Evolutionary conservation across 2,888 invertebrate genomes (phyloP), one percentile per base, ranked within the genome.

Genomic region (Pelosia muscerda): DNA sequence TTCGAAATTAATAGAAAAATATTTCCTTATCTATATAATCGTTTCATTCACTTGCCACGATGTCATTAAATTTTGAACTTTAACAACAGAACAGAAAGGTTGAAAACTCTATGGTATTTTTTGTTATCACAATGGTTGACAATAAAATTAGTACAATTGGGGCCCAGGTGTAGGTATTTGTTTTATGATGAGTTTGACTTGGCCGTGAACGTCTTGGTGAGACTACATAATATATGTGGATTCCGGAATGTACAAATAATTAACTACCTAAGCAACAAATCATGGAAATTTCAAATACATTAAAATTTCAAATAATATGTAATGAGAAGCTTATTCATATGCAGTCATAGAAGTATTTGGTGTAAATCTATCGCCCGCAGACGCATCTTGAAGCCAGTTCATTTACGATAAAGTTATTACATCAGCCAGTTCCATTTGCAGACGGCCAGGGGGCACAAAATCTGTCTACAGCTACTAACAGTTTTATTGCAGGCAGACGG

Each of bases 401-500:
- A 77, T 83, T 80, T 79, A 76, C 77, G 75, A 78, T 72, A 72
- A 78, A 81, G 83, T 83, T 84, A 84, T 84, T 77, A 77, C 81
- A 84, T 81, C 78, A 81, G 77, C 80, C 78, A 78, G 78, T 76
- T 69, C 74, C 69, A 76, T 69, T 78, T 74, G 73, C 72, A 77
- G 76, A 77, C 76, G 70, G 74, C 77, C 78, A 70, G 78, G 73
- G 82, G 79, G 76, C 77, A 77, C 76, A 75, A 76, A 82, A 81
- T 80, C 83, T 78, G 84, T 85, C 84, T 81, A 81, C 83, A 78
- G 77, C 76, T 81, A 81, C 79, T 83, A 80, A 83, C 76, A 78
- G 82, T 80, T 86, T 85, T 86, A 87, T 82, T 83, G 81, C 82
- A 79, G 75, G 76, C 79, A 81, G 78, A 79, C 83, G 67, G 76